Conservation (phyloP, 2,888 invertebrate genomes). For the Polyommatus icarus region DNA sequence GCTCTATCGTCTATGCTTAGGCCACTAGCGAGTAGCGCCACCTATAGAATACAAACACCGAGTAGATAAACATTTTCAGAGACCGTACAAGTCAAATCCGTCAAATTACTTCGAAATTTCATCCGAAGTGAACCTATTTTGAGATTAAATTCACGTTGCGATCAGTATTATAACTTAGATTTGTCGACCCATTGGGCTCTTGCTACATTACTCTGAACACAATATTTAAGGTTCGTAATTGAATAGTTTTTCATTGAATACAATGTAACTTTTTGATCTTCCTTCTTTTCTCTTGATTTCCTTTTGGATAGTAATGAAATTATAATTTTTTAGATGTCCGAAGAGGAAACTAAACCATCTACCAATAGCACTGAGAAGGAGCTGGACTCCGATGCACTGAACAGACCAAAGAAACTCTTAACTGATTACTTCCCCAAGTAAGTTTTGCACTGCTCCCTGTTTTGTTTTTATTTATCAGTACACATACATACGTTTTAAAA, state of each 20-base stretch:
- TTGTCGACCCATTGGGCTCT: neutral
- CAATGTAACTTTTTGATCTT: neutral
- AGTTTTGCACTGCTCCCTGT: neutral
- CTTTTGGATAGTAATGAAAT: neutral
- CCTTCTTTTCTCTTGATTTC: neutral
- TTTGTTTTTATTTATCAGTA: constrained; percentile 21
- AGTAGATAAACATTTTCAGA: neutral
- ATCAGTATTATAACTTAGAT: neutral
- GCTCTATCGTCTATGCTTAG: neutral
- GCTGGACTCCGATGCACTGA: neutral
- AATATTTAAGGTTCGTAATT: neutral
- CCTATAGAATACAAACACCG: neutral
- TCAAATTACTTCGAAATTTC: constrained; percentile 26
- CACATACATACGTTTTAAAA: neutral
- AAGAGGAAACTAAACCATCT: constrained; percentile 9
- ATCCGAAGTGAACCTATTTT: constrained; percentile 15
- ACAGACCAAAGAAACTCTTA: constrained; percentile 34
- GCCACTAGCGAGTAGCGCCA: constrained; percentile 5
- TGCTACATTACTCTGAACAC: neutral
- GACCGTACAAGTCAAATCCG: neutral
- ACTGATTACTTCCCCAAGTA: constrained; percentile 37
- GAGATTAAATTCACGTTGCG: neutral
- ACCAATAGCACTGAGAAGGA: constrained; percentile 7
- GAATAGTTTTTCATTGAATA: neutral
- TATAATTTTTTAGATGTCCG: constrained; percentile 26